Conservation (phyloP, 1,140 invertebrate genomes). For the Asobara japonica region DNA sequence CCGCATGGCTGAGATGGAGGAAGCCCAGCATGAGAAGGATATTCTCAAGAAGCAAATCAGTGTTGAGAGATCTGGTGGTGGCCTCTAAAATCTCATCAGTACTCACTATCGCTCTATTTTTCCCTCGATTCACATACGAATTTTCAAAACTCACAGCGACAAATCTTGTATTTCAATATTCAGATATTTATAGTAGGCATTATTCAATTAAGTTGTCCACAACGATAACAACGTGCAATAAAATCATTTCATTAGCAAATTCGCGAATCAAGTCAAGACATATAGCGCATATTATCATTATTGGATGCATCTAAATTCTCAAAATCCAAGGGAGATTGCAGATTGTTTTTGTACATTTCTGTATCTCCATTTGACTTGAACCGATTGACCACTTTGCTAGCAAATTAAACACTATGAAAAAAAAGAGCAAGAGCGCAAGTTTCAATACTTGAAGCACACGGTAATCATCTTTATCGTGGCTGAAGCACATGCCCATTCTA, state of each 20-base stretch:
- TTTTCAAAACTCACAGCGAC: neutral
- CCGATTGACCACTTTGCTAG: too few relatives aligned
- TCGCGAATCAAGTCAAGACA: too few relatives aligned
- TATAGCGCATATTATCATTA: too few relatives aligned
- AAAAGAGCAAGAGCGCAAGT: too few relatives aligned
- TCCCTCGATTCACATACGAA: constrained; percentile 21
- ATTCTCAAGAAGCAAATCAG: constrained; percentile 81
- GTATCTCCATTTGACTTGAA: too few relatives aligned
- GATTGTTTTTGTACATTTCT: too few relatives aligned
- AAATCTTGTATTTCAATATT: constrained; percentile 4
- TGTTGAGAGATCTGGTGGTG: constrained; percentile 93
- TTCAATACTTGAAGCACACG: too few relatives aligned
- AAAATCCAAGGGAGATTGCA: too few relatives aligned
- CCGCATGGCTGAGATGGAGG: constrained; percentile 89
- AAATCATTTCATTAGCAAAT: too few relatives aligned
- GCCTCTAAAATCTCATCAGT: constrained; percentile 73
- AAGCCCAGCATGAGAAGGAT: constrained; percentile 81
- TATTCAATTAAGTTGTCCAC: neutral
- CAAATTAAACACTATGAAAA: too few relatives aligned
- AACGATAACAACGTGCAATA: neutral
- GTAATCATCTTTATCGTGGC: neutral
- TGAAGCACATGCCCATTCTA: neutral
- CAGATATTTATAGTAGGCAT: constrained; percentile 23
- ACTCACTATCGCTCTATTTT: constrained; percentile 15
- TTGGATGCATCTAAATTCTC: too few relatives aligned